Evolutionary conservation across 2,888 invertebrate species (phyloP).

Genomic region (Fabriciana adippe): DNA sequence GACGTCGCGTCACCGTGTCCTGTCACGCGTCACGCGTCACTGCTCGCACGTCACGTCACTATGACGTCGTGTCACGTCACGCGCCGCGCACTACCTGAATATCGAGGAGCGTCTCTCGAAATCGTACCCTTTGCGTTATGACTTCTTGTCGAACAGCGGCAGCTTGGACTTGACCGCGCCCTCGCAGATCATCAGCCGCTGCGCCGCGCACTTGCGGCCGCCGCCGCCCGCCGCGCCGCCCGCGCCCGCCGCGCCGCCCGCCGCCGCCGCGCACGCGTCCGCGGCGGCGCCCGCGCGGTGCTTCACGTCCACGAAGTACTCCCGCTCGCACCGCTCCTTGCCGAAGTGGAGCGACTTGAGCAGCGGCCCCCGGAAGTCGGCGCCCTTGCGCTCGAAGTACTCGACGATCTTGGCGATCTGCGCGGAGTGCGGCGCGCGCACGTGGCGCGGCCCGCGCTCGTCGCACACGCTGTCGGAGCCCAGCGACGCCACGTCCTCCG

Average conservation of each 20-base stretch:
- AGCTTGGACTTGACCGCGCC: slow-evolving; percentile 93
- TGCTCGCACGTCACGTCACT: no score
- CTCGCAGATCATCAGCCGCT: slow-evolving; percentile 90
- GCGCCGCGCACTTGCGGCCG: slow-evolving; percentile 78
- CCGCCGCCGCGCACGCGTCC: slow-evolving; percentile 35
- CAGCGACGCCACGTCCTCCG: slow-evolving; percentile 91
- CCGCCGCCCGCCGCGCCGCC: slow-evolving; percentile 39
- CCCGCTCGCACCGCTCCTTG: slow-evolving; percentile 39
- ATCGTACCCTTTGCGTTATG: slow-evolving; percentile 54
- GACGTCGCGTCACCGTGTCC: not conserved
- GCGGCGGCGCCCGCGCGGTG: slow-evolving; percentile 41
- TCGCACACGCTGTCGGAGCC: slow-evolving; percentile 89
- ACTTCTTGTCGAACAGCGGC: slow-evolving; percentile 89
- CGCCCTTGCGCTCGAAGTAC: slow-evolving; percentile 91
- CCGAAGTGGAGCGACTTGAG: slow-evolving; percentile 41
- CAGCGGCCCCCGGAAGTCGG: slow-evolving; percentile 62
- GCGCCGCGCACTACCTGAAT: slow-evolving; percentile 22
- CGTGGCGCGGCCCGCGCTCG: slow-evolving; percentile 82
- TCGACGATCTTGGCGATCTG: slow-evolving; percentile 93
- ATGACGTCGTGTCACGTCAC: not conserved
- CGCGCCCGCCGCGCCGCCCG: slow-evolving; percentile 34
- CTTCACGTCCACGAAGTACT: slow-evolving; percentile 55
- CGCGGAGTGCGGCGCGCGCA: slow-evolving; percentile 73
- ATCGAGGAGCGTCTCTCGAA: slow-evolving; percentile 31
- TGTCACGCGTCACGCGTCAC: not conserved